phyloP scores from a whole-genome alignment of 1,140 invertebrate species.

The Pentalonia nigronervosa region DNA sequence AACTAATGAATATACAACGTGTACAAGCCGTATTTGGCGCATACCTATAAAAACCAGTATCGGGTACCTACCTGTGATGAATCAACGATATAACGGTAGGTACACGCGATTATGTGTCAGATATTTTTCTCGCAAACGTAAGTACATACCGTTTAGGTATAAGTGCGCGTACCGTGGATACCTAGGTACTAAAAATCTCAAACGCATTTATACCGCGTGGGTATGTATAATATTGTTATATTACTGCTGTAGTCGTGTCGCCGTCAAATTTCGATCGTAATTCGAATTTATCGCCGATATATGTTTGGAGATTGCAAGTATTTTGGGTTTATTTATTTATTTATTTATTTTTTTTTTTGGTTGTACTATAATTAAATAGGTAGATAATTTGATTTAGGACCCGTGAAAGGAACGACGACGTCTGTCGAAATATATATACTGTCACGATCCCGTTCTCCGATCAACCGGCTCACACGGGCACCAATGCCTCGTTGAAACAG shows the following conservation, averaged over 20 bases:
- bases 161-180: too few species aligned
- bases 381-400: background rate
- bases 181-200: background rate
- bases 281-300: background rate
- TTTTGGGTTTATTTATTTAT: too few species aligned
- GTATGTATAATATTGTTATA: background rate
- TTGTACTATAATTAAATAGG: background rate
- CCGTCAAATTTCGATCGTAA: background rate
- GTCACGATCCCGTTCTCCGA: background rate
- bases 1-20: background rate
- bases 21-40: background rate
- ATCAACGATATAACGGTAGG: slow-evolving; percentile 22
- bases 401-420: background rate
- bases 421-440: background rate
- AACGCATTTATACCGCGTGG: background rate
- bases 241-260: background rate
- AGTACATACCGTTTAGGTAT: background rate
- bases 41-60: slow-evolving; percentile 18
- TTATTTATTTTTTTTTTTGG: background rate
- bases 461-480: background rate
- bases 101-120: background rate
- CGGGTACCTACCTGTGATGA: background rate
- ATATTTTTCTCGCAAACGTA: background rate
- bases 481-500: background rate
- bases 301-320: background rate